Evolutionary conservation across 2,888 invertebrate species (phyloP).

Genomic region (Xylota sylvarum): DNA sequence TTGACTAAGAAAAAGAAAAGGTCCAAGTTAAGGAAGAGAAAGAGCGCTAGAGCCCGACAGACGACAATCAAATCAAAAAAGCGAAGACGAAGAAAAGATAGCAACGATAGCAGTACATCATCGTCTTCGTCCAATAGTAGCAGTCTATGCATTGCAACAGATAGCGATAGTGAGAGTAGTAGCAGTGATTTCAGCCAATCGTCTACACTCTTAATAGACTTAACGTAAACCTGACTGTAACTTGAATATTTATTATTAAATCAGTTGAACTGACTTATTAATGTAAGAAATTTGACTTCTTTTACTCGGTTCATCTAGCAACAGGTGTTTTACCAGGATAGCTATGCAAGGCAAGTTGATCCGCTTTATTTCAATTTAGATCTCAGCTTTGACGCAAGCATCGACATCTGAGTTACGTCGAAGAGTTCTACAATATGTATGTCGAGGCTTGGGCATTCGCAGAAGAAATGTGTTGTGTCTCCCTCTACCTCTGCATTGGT

Average conservation of each 20-base stretch:
- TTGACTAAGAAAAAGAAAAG: slow-evolving; percentile 59
- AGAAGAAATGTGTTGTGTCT: too few relatives aligned
- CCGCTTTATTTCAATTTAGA: too few relatives aligned
- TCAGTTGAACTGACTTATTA: background rate
- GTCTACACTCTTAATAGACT: slow-evolving; percentile 45
- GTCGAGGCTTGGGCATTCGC: too few relatives aligned
- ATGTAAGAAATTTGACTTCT: background rate
- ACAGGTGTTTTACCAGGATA: background rate
- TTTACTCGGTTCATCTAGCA: background rate
- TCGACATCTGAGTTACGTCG: too few relatives aligned
- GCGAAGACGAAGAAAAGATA: slow-evolving; percentile 43
- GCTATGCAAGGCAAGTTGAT: too few relatives aligned
- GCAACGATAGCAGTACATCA: slow-evolving; percentile 14
- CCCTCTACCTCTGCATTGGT: too few relatives aligned
- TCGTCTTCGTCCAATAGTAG: slow-evolving; percentile 57
- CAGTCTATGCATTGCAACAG: slow-evolving; percentile 31
- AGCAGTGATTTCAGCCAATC: background rate
- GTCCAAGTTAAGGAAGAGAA: slow-evolving; percentile 14
- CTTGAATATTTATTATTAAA: slow-evolving; percentile 23
- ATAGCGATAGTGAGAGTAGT: slow-evolving; percentile 32
- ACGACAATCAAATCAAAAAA: slow-evolving; percentile 45
- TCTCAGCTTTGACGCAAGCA: too few relatives aligned
- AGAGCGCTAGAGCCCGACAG: background rate
- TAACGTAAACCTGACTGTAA: slow-evolving; percentile 43
- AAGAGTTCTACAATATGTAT: too few relatives aligned